Percentiles rank a stretch among this genome's conserved stretches.
These are phyloP conservation scores for Poliocrania exsul DNA, from an alignment of 2,797 vertebrate genomes.

Conservation along the genomic window DNA sequence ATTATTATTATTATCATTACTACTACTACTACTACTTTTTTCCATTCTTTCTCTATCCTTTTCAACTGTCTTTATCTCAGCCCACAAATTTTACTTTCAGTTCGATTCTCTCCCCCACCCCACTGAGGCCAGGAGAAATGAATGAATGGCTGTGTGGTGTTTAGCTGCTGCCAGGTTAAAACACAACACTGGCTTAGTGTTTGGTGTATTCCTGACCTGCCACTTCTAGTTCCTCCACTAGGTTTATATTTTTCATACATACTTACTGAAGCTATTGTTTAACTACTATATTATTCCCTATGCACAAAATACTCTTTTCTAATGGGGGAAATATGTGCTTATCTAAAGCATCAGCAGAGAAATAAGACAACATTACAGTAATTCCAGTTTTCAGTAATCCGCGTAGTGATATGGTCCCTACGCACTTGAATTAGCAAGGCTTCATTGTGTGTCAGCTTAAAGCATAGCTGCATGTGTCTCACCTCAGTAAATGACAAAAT, in stretches of 20 bases:
- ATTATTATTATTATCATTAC: too few relatives aligned
- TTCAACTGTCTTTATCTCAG: background rate
- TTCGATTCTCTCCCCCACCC: background rate
- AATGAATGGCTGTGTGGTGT: background rate
- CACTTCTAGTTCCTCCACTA: background rate
- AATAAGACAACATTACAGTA: background rate
- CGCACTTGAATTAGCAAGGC: background rate
- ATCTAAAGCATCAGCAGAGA: background rate
- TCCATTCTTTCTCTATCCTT: background rate
- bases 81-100: background rate
- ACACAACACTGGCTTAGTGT: background rate
- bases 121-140: background rate
- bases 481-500: background rate
- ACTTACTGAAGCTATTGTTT: slow-evolving; percentile 4
- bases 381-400: background rate
- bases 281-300: background rate
- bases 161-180: background rate
- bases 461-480: background rate
- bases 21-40: background rate
- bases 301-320: background rate
- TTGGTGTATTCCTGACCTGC: background rate
- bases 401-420: background rate
- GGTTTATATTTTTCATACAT: background rate
- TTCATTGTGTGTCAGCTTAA: background rate
- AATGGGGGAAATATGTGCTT: background rate